A percentile compares a stretch with the other conserved stretches of the same genome.
Conservation (phyloP, 2,113 vertebrate species). For the Gobius niger region DNA sequence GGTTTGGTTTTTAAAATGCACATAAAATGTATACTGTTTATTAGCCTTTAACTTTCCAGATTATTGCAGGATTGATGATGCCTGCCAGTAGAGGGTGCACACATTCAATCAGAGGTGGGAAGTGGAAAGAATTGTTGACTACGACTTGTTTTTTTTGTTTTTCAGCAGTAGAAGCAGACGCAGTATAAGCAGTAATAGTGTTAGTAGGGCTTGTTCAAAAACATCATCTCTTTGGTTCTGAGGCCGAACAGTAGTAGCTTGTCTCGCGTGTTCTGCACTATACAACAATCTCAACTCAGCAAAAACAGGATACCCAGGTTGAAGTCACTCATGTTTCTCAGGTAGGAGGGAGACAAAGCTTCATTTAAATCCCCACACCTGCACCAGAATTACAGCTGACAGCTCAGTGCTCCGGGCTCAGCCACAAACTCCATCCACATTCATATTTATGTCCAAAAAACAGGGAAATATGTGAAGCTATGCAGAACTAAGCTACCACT, state of each 20-base stretch:
- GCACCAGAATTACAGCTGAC: constrained; percentile 60
- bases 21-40: not conserved
- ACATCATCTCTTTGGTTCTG: too few relatives aligned
- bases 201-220: too few relatives aligned
- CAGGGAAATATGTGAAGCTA: constrained; percentile 21
- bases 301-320: constrained; percentile 52
- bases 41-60: not conserved
- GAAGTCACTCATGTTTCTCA: constrained; percentile 41
- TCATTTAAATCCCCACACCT: constrained; percentile 54
- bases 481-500: constrained; percentile 6
- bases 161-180: not conserved
- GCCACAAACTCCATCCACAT: constrained; percentile 32
- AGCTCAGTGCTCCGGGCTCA: constrained; percentile 53
- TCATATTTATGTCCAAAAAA: constrained; percentile 36
- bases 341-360: constrained; percentile 57
- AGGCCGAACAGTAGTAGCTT: constrained; percentile 14
- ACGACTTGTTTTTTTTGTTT: too few relatives aligned
- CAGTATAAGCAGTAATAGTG: not conserved
- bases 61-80: not conserved
- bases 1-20: not conserved
- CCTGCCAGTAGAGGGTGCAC: not conserved
- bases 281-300: constrained; percentile 18
- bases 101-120: not conserved
- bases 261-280: constrained; percentile 7
- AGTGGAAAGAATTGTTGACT: too few relatives aligned